Base-by-base conservation (phyloP, 2,888 invertebrate genomes). In the Acleris laterana region DNA sequence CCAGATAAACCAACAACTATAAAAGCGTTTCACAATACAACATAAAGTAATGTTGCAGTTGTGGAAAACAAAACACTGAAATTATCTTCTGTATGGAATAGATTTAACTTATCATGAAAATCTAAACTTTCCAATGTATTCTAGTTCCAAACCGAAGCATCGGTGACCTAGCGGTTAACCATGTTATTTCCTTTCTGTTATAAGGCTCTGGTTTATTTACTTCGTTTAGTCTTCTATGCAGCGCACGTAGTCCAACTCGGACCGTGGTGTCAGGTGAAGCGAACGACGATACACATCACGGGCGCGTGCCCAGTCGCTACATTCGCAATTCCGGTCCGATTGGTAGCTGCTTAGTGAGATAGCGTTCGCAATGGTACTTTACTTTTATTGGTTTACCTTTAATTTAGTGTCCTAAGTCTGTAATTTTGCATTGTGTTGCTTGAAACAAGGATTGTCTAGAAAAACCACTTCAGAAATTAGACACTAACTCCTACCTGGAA, bases 211-310 rank as follows among this genome's bases (percentile, higher is more conserved):
- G 57, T 57, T 44, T 57, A 57, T 79, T 77, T 80, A 78, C 75
- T 76, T 73, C 74, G 71, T 68, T 76, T 75, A 73, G 69, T 70
- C 66, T 66, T 73, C 71, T 65, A 88, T 83, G 80, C 88, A 62
- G 75, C 74, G 77, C 88, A 87, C 88, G 88, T 88, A 72, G 68
- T 69, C 38, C 60, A 70, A 72, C 76, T 75, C 75, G 77, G 79
- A 76, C 78, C 71, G 62, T 68, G 65, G 77, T 76, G 82, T 84
- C 84, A 86, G 88, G 86, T 89, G 87, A 84, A 75, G 73, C 81
- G 78, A 74, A 71, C 72, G 71, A 72, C 72, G 85, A 86, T 88
- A 88, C 85, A 84, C 82, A 89, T 89, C 84, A 81, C 80, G 70
- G 74, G 80, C 85, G 83, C 88, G 88, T 88, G 87, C 77, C 32